These are phyloP conservation scores for Emys orbicularis DNA, from an alignment of 2,797 vertebrate genomes.

Conservation along the genomic window DNA sequence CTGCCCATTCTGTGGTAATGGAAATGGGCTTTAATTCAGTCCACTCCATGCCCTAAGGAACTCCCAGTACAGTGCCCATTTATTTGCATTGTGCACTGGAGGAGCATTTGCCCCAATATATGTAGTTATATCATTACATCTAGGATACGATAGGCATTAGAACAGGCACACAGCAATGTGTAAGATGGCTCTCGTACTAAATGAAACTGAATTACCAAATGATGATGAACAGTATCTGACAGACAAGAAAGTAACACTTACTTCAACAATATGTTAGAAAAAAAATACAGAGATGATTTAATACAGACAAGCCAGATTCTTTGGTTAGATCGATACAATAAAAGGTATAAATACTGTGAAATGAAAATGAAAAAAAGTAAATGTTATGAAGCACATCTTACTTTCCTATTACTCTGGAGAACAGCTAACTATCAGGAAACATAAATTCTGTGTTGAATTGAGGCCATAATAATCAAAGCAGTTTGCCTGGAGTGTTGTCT, in stretches of 20 bases:
- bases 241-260: not conserved
- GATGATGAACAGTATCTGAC: not conserved
- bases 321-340: not conserved
- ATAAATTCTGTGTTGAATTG: not conserved
- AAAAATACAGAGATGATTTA: not conserved
- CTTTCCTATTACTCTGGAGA: not conserved
- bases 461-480: fast-evolving
- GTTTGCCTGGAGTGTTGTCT: not conserved
- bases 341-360: not conserved
- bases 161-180: not conserved
- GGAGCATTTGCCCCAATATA: not conserved
- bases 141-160: not conserved
- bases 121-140: not conserved
- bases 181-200: not conserved
- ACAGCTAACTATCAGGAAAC: not conserved
- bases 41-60: not conserved
- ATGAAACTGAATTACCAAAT: not conserved
- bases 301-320: not conserved
- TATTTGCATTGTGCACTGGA: not conserved
- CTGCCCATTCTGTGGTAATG: not conserved
- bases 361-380: not conserved
- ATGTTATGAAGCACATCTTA: not conserved
- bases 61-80: not conserved
- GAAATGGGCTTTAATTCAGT: not conserved
- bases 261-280: not conserved